Evolutionary conservation across 2,113 vertebrate genomes (phyloP).

Genomic region (Apteryx owenii): DNA sequence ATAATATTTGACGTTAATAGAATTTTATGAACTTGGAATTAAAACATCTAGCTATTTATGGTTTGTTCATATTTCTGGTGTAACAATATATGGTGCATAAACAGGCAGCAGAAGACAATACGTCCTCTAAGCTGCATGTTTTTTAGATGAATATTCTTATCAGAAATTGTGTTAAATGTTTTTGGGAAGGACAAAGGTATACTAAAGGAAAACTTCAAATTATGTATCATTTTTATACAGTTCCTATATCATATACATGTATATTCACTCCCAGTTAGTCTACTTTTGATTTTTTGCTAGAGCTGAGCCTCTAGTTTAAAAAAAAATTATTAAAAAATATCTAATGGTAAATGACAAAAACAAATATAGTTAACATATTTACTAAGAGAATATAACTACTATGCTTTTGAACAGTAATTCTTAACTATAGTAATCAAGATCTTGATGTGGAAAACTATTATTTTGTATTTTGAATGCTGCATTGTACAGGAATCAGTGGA

Average conservation of each 20-base stretch:
- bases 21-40: slow-evolving; percentile 56
- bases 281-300: background rate
- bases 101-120: background rate
- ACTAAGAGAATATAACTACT: slow-evolving; percentile 20
- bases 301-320: background rate
- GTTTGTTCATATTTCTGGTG: slow-evolving; percentile 17
- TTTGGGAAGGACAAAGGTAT: background rate
- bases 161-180: background rate
- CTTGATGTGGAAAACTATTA: slow-evolving; percentile 27
- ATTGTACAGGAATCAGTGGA: slow-evolving; percentile 42
- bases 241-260: background rate
- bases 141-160: background rate
- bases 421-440: slow-evolving; percentile 55
- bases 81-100: background rate
- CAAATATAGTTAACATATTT: slow-evolving; percentile 27
- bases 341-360: slow-evolving; percentile 19
- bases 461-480: slow-evolving; percentile 52
- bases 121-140: background rate
- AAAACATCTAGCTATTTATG: slow-evolving; percentile 26
- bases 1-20: slow-evolving; percentile 62
- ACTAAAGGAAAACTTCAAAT: background rate
- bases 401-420: slow-evolving; percentile 32
- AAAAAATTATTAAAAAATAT: background rate
- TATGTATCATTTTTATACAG: background rate
- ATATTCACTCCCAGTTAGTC: background rate